Conservation (phyloP, 2,113 vertebrate species). For the Piaya cayana region DNA sequence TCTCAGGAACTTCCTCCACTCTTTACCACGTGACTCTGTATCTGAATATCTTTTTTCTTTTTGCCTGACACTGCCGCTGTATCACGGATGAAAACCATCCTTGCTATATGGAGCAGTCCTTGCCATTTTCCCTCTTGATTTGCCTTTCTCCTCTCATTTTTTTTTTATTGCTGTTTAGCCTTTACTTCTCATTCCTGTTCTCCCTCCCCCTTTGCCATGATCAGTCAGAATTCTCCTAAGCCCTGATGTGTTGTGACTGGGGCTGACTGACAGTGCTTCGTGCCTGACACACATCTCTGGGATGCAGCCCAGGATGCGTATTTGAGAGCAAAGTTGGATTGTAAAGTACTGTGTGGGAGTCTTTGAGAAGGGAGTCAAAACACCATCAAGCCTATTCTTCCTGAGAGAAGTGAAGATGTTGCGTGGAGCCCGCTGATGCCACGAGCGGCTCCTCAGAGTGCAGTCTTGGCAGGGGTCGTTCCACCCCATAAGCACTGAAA, state of each 20-base stretch:
- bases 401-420: not conserved
- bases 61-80: not conserved
- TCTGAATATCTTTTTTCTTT: slow-evolving; percentile 8
- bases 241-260: slow-evolving; percentile 73
- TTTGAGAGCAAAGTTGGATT: slow-evolving; percentile 63
- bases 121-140: slow-evolving; percentile 10
- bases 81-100: not conserved
- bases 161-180: not conserved
- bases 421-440: not conserved
- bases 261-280: slow-evolving; percentile 64
- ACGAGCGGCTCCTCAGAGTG: not conserved
- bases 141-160: not conserved
- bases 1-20: not conserved
- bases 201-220: not conserved
- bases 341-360: slow-evolving; percentile 63
- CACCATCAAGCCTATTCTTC: slow-evolving; percentile 45
- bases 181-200: not conserved
- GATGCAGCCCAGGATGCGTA: slow-evolving; percentile 57
- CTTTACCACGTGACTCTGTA: not conserved
- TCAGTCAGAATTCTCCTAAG: slow-evolving; percentile 56
- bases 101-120: not conserved
- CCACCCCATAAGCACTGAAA: not conserved
- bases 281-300: slow-evolving; percentile 62
- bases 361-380: slow-evolving; percentile 70
- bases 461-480: not conserved